Conservation (phyloP, 1,140 invertebrate genomes). For the Heterodera carotae region DNA sequence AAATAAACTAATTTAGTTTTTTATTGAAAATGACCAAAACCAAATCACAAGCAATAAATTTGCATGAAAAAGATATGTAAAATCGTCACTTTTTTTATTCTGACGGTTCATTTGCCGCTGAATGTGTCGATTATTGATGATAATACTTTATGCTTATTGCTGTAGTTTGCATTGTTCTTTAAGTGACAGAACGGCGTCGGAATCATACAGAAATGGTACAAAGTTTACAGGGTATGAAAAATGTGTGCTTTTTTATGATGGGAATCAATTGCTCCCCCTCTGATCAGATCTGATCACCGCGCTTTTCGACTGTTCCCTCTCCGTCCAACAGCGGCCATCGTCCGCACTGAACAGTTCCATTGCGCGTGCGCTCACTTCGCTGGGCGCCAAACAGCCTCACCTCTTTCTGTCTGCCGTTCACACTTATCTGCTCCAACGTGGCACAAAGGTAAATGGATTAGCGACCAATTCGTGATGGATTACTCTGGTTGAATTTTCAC, state of each 20-base stretch:
- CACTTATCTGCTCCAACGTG: slow-evolving; percentile 52
- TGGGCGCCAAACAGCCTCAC: slow-evolving; percentile 50
- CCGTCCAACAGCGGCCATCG: slow-evolving; percentile 36
- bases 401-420: slow-evolving; percentile 51
- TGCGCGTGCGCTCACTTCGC: slow-evolving; percentile 32
- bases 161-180: too few species aligned
- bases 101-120: too few species aligned
- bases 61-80: too few species aligned
- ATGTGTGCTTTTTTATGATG: not conserved
- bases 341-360: slow-evolving; percentile 40
- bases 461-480: too few species aligned
- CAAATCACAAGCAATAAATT: too few species aligned
- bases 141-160: not conserved
- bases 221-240: not conserved
- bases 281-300: slow-evolving; percentile 52
- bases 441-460: slow-evolving; percentile 32
- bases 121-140: too few species aligned
- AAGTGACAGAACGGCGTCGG: not conserved
- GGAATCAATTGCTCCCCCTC: not conserved
- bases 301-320: slow-evolving; percentile 52
- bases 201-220: not conserved
- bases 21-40: too few species aligned
- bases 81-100: too few species aligned
- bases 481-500: too few species aligned
- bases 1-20: not conserved